phyloP scores from a whole-genome alignment of 1,140 invertebrate species.

The Drosophila watanabei region DNA sequence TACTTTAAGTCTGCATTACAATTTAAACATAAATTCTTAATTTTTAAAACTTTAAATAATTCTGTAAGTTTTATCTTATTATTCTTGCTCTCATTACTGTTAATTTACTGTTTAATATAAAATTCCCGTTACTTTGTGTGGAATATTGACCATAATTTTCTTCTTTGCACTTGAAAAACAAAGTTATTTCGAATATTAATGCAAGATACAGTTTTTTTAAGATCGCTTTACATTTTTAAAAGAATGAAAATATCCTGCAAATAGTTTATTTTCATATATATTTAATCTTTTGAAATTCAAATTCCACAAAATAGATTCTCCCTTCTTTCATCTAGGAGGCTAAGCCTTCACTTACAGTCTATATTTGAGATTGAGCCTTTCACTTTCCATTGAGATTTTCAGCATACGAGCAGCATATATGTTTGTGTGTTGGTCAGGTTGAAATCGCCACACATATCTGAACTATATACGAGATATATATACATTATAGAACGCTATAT shows the following conservation, averaged over 20 bases:
- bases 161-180: neutral
- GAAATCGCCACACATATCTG: conserved; percentile 3
- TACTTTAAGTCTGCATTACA: too few relatives aligned
- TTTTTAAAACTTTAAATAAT: neutral
- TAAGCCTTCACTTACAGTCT: conserved; percentile 12
- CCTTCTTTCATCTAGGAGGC: neutral
- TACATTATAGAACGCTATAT: neutral
- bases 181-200: neutral
- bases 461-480: conserved; percentile 13
- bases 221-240: neutral
- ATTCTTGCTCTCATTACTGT: neutral
- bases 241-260: neutral
- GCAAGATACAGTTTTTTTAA: neutral
- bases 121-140: neutral
- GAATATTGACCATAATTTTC: neutral
- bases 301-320: neutral
- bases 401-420: conserved; percentile 8
- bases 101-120: neutral
- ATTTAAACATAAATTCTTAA: neutral
- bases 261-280: neutral
- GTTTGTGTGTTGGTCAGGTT: conserved; percentile 21
- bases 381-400: conserved; percentile 13
- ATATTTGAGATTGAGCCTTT: neutral
- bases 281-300: neutral
- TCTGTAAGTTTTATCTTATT: neutral